Conservation (phyloP, 1,140 invertebrate genomes). For the Saxidomus purpurata region DNA sequence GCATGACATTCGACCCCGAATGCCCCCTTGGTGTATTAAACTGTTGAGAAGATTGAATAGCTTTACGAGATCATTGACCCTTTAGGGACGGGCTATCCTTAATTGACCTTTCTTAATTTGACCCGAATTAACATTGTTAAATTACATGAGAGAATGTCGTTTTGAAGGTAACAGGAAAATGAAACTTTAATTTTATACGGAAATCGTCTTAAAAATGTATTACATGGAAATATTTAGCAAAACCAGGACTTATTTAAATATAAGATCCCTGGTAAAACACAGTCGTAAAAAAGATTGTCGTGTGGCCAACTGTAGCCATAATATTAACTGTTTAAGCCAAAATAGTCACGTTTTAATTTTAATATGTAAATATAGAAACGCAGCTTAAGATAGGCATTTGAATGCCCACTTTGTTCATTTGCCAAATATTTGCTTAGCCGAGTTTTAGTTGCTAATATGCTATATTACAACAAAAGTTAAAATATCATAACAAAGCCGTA, state of each 20-base stretch:
- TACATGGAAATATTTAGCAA: too few relatives aligned
- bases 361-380: neutral
- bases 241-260: too few relatives aligned
- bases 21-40: neutral
- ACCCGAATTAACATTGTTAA: neutral
- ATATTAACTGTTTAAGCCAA: neutral
- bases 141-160: neutral
- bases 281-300: neutral
- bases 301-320: neutral
- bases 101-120: neutral
- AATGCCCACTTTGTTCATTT: neutral
- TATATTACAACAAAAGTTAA: too few relatives aligned
- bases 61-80: constrained; percentile 7
- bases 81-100: neutral
- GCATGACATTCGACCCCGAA: neutral
- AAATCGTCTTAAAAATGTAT: too few relatives aligned
- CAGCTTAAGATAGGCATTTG: neutral
- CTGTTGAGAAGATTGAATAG: neutral
- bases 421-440: neutral
- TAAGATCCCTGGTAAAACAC: too few relatives aligned
- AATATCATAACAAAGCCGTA: too few relatives aligned
- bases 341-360: neutral
- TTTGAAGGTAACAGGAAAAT: too few relatives aligned
- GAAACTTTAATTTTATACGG: too few relatives aligned
- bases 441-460: too few relatives aligned